Percentiles rank a stretch among this genome's conserved stretches.
These are phyloP conservation scores for Protaetia brevitarsis DNA, from an alignment of 1,140 invertebrate genomes.

Conservation along the genomic window DNA sequence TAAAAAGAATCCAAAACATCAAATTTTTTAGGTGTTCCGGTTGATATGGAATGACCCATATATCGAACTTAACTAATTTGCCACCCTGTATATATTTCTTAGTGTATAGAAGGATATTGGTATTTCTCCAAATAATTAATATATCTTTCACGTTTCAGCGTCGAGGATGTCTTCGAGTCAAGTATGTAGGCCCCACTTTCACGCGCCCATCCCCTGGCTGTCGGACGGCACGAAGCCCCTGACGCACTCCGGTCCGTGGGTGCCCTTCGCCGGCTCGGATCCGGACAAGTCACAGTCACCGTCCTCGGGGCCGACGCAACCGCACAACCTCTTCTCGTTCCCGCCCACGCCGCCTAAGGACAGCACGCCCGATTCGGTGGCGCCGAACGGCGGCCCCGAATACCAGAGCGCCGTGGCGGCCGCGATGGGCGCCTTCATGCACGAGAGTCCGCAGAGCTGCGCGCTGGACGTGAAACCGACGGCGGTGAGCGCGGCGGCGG, in stretches of 20 bases:
- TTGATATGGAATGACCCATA: no score
- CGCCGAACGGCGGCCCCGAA: conserved; percentile 51
- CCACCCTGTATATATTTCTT: no score
- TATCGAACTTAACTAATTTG: no score
- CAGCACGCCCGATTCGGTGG: conserved; percentile 83
- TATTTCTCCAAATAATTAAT: no score
- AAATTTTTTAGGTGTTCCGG: no score
- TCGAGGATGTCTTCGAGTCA: conserved; percentile 66
- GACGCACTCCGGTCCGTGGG: conserved; percentile 51
- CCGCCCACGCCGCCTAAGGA: conserved; percentile 93
- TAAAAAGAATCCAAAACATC: no score
- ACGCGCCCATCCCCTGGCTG: conserved; percentile 82
- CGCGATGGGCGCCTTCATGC: conserved; percentile 73
- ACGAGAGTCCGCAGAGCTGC: conserved; percentile 65
- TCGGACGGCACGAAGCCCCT: conserved; percentile 58
- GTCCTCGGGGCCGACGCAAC: conserved; percentile 56
- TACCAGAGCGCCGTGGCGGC: conserved; percentile 69
- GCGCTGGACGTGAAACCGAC: conserved; percentile 72
- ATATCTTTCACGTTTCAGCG: conserved; percentile 46
- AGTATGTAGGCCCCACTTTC: conserved; percentile 88
- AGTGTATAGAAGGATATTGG: no score
- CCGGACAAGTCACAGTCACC: conserved; percentile 63
- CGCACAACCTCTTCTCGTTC: conserved; percentile 82
- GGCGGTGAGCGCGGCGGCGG: conserved; percentile 49
- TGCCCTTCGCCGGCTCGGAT: conserved; percentile 49